A percentile compares a stretch with the other conserved stretches of the same genome.
These are phyloP conservation scores for Thalassaphorura encarpata DNA, from an alignment of 1,140 invertebrate genomes.

Conservation along the genomic window DNA sequence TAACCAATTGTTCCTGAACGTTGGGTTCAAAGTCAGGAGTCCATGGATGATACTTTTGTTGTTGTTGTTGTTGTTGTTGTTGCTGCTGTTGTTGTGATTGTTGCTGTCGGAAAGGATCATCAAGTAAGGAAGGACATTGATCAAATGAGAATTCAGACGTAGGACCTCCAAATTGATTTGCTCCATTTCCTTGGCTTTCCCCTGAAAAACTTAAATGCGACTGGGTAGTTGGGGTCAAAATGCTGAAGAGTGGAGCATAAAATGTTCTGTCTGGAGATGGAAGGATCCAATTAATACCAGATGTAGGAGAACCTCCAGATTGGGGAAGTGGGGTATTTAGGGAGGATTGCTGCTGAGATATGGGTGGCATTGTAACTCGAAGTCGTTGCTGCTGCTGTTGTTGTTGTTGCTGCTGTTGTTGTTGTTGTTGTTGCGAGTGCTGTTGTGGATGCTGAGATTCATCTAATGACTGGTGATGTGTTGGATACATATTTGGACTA, in stretches of 20 bases:
- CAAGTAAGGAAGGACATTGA: slow-evolving; percentile 33
- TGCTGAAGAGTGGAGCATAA: slow-evolving; percentile 47
- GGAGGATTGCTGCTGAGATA: slow-evolving; percentile 37
- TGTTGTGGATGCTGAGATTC: slow-evolving; percentile 51
- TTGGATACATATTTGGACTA: slow-evolving; percentile 32
- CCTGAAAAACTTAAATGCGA: slow-evolving; percentile 35
- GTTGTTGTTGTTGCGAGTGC: slow-evolving; percentile 34
- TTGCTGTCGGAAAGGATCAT: slow-evolving; percentile 29
- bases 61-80: slow-evolving; percentile 27
- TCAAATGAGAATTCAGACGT: slow-evolving; percentile 31
- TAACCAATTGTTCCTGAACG: slow-evolving; percentile 39
- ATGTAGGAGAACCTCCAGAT: slow-evolving; percentile 30
- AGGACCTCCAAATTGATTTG: slow-evolving; percentile 26
- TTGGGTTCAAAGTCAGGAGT: slow-evolving; percentile 29
- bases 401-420: slow-evolving; percentile 36
- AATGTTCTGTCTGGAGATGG: slow-evolving; percentile 51
- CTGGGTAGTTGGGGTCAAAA: slow-evolving; percentile 37
- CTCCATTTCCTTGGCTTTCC: slow-evolving; percentile 18
- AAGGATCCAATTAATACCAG: slow-evolving; percentile 43
- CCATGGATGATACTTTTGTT: slow-evolving; percentile 32
- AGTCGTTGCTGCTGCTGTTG: slow-evolving; percentile 34
- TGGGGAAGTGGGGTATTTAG: slow-evolving; percentile 30
- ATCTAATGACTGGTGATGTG: slow-evolving; percentile 48
- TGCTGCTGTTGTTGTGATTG: slow-evolving; percentile 27
- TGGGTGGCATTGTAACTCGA: slow-evolving; percentile 38